These are phyloP conservation scores for Bubalus kerabau DNA, from an alignment of 2,113 vertebrate species.

Conservation along the genomic window DNA sequence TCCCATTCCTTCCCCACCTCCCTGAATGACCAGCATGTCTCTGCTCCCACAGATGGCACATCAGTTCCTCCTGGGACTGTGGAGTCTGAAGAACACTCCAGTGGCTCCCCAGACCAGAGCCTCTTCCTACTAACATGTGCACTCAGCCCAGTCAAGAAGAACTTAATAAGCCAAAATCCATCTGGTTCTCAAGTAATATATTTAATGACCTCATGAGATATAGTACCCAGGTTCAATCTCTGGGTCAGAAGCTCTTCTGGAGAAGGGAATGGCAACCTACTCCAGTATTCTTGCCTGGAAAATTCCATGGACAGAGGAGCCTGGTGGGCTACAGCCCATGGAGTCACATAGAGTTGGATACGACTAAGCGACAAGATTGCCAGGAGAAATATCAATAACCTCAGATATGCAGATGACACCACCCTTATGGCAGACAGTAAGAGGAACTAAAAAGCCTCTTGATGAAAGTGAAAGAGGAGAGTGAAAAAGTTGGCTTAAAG, in stretches of 20 bases:
- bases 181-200: background rate
- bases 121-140: background rate
- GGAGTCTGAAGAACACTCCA: background rate
- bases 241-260: background rate
- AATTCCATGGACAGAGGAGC: background rate
- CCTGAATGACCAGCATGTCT: background rate
- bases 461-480: too few species aligned
- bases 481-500: too few species aligned
- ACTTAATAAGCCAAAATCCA: background rate
- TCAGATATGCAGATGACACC: too few species aligned
- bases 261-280: background rate
- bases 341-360: background rate
- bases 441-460: too few species aligned
- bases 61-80: background rate
- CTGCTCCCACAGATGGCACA: background rate
- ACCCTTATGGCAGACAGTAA: too few species aligned
- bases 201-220: background rate
- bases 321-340: background rate
- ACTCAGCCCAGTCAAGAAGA: too few species aligned
- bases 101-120: background rate
- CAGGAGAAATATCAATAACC: too few species aligned
- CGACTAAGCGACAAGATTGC: background rate
- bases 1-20: background rate
- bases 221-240: background rate
- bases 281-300: background rate